phyloP scores from a whole-genome alignment of 2,888 invertebrate genomes.

The Thymelicus lineola region DNA sequence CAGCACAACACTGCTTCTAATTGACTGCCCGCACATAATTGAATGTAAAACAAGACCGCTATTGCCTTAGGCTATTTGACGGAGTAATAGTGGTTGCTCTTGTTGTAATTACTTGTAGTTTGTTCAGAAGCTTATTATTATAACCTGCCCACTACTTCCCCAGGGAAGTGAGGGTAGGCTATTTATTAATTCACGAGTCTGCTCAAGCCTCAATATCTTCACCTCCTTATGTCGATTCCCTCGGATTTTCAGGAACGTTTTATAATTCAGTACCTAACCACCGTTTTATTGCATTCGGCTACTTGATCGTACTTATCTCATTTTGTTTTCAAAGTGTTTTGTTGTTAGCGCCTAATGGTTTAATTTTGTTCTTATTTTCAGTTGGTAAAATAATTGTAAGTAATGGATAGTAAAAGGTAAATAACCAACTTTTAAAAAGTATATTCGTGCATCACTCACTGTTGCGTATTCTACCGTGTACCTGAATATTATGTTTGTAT shows the following conservation, averaged over 20 bases:
- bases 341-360: not conserved
- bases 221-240: constrained; percentile 52
- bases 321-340: constrained; percentile 1
- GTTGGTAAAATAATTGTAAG: not conserved
- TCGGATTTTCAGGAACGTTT: constrained; percentile 27
- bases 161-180: constrained; percentile 64
- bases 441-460: too few species aligned
- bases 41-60: constrained; percentile 64
- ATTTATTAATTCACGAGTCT: constrained; percentile 73
- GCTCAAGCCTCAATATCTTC: constrained; percentile 63
- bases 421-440: too few species aligned
- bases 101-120: constrained; percentile 80
- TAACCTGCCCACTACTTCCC: constrained; percentile 67
- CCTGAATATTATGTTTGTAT: too few species aligned
- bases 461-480: too few species aligned
- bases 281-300: constrained; percentile 16
- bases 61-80: constrained; percentile 72
- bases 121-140: constrained; percentile 78
- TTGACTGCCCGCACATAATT: constrained; percentile 59
- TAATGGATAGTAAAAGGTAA: too few species aligned
- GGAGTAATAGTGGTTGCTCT: constrained; percentile 72
- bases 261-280: constrained; percentile 33
- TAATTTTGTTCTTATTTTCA: not conserved
- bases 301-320: constrained; percentile 6
- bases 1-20: constrained; percentile 47